Evolutionary conservation across 2,888 invertebrate genomes (phyloP).

Genomic region (Eueremaeus valkanovi): DNA sequence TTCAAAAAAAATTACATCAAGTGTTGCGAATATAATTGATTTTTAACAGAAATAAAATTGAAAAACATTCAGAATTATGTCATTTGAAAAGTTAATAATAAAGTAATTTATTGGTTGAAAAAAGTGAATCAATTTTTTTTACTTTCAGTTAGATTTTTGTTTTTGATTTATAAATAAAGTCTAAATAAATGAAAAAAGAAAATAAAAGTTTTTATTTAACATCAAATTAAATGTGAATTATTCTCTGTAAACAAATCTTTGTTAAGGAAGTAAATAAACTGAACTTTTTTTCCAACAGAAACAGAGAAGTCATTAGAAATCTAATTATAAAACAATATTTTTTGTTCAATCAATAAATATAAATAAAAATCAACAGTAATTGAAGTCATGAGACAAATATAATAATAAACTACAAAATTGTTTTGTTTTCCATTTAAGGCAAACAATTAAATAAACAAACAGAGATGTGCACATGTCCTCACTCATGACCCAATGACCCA

Average conservation of each 20-base stretch:
- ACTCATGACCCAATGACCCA: no score
- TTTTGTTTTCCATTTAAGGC: not conserved
- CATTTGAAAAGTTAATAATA: not conserved
- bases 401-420: not conserved
- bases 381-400: not conserved
- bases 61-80: not conserved
- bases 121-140: not conserved
- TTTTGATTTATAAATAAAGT: not conserved
- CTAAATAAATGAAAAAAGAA: not conserved
- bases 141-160: not conserved
- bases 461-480: no score
- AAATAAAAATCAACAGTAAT: not conserved
- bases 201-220: not conserved
- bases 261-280: not conserved
- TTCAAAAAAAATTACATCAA: not conserved
- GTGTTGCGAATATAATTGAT: not conserved
- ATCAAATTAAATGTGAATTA: not conserved
- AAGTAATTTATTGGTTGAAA: not conserved
- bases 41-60: no score
- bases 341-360: not conserved
- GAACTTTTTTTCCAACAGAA: not conserved
- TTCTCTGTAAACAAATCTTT: not conserved
- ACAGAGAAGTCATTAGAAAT: not conserved
- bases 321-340: conserved; percentile 1
- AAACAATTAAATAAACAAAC: not conserved